phyloP scores from a whole-genome alignment of 2,113 vertebrate species.

The Ceyx cyanopectus region DNA sequence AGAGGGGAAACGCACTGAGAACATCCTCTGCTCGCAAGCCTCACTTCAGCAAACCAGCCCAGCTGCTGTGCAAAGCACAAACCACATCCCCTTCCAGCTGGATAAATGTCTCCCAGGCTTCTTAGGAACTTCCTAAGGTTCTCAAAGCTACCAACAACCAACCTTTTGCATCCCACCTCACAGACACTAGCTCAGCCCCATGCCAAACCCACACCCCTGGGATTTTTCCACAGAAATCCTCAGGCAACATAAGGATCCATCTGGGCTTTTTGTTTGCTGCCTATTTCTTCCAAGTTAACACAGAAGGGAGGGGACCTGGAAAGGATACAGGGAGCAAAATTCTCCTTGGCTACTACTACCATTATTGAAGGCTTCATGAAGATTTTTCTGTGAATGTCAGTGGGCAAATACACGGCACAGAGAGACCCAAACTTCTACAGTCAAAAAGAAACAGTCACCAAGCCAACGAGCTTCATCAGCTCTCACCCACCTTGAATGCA shows the following conservation, averaged over 20 bases:
- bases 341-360: background rate
- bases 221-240: background rate
- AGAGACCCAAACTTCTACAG: background rate
- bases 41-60: background rate
- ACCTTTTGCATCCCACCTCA: background rate
- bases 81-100: background rate
- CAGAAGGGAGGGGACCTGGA: background rate
- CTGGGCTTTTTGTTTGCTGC: background rate
- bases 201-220: background rate
- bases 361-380: background rate
- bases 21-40: background rate
- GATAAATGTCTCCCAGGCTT: background rate
- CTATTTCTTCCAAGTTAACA: background rate
- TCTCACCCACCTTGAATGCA: background rate
- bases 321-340: background rate
- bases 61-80: background rate
- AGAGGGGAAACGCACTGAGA: background rate
- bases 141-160: background rate
- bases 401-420: background rate
- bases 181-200: background rate
- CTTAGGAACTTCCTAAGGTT: background rate
- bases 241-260: background rate
- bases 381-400: background rate
- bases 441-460: rapidly evolving
- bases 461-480: rapidly evolving